A percentile compares a stretch with the other conserved stretches of the same genome.
Evolutionary conservation across 2,888 invertebrate genomes (phyloP).

Genomic region (Zaprionus obscuricornis): DNA sequence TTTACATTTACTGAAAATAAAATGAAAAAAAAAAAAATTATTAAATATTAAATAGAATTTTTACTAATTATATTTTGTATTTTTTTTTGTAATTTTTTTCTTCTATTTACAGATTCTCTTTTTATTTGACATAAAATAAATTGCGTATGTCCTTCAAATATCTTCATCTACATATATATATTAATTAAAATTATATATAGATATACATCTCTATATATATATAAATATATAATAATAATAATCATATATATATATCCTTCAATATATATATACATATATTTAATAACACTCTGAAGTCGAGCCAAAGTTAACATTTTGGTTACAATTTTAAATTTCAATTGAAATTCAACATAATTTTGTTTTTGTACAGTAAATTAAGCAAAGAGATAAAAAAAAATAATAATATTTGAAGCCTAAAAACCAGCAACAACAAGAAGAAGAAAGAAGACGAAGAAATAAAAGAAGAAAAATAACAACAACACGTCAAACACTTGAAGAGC

Average conservation of each 20-base stretch:
- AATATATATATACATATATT: constrained; percentile 25
- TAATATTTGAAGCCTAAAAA: too few species aligned
- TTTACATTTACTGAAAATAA: neutral
- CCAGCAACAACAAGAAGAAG: constrained; percentile 16
- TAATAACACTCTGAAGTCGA: constrained; percentile 3
- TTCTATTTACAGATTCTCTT: constrained; percentile 67
- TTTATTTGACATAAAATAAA: constrained; percentile 59
- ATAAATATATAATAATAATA: constrained; percentile 29
- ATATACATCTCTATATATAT: constrained; percentile 24
- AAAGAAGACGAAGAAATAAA: too few species aligned
- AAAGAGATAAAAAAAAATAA: constrained; percentile 7
- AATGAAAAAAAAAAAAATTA: too few species aligned
- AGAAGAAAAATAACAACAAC: constrained; percentile 5
- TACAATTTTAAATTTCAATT: constrained; percentile 15
- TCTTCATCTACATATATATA: constrained; percentile 44
- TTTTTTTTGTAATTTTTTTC: too few species aligned
- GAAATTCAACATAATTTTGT: constrained; percentile 8
- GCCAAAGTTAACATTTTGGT: constrained; percentile 40
- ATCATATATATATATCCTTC: constrained; percentile 24
- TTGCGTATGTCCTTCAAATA: constrained; percentile 50
- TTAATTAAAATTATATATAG: too few species aligned
- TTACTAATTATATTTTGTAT: constrained; percentile 30
- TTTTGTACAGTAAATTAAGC: constrained; percentile 52
- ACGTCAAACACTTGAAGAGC: constrained; percentile 17
- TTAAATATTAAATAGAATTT: neutral